phyloP scores from a whole-genome alignment of 2,888 invertebrate species.

The Orchesella flavescens region DNA sequence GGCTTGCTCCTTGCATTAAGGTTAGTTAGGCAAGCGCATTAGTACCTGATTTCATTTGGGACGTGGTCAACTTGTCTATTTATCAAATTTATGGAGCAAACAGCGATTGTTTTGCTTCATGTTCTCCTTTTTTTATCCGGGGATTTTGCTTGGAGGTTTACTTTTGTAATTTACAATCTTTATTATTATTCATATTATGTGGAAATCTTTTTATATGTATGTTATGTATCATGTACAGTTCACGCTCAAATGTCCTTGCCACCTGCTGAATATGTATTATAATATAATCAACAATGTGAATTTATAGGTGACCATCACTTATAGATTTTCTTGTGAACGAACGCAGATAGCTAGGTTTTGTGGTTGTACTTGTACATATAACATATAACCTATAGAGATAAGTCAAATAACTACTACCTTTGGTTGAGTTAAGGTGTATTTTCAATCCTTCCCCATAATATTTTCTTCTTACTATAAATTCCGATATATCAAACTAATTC shows the following conservation, averaged over 20 bases:
- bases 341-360: no score
- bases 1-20: slow-evolving; percentile 29
- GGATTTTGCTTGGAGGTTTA: slow-evolving; percentile 38
- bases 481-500: not conserved
- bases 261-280: not conserved
- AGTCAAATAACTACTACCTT: no score
- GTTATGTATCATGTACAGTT: not conserved
- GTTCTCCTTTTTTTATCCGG: slow-evolving; percentile 12
- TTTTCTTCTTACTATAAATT: not conserved
- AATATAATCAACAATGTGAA: not conserved
- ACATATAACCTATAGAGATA: no score
- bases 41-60: slow-evolving; percentile 58
- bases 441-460: not conserved
- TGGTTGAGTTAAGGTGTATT: no score
- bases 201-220: not conserved
- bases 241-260: slow-evolving; percentile 17
- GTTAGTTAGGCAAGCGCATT: slow-evolving; percentile 45
- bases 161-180: slow-evolving; percentile 28
- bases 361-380: no score
- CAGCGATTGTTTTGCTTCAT: slow-evolving; percentile 18
- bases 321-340: no score
- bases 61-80: slow-evolving; percentile 62
- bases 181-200: slow-evolving; percentile 33
- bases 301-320: not conserved
- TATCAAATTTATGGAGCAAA: slow-evolving; percentile 63